Conservation (phyloP, 2,113 vertebrate species). For the Himantopus leucocephalus region DNA sequence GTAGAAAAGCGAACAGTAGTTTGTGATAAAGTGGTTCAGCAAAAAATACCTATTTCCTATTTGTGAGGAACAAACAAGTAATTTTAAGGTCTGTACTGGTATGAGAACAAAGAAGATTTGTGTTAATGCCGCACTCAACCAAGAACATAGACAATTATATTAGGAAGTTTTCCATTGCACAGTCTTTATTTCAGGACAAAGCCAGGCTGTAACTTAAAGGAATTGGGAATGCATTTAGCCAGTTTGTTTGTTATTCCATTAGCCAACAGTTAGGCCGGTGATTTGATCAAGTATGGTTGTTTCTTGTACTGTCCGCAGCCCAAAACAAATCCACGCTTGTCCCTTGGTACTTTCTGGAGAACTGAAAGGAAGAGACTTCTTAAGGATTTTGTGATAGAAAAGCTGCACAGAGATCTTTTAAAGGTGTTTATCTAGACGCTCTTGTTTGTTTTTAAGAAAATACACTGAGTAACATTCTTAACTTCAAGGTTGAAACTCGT, state of each 20-base stretch:
- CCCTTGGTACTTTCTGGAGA: slow-evolving; percentile 67
- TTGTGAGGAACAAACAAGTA: not conserved
- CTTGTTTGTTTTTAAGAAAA: slow-evolving; percentile 67
- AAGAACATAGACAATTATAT: not conserved
- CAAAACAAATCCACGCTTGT: slow-evolving; percentile 65
- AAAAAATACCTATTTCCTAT: not conserved
- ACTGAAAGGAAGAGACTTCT: slow-evolving; percentile 68
- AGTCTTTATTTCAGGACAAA: slow-evolving; percentile 43
- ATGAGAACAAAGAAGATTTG: not conserved
- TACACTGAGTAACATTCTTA: slow-evolving; percentile 63
- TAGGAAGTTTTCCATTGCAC: not conserved
- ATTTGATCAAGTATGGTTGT: slow-evolving; percentile 62
- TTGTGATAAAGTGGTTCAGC: not conserved
- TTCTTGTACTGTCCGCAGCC: slow-evolving; percentile 61
- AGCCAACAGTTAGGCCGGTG: slow-evolving; percentile 47
- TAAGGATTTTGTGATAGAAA: slow-evolving; percentile 67
- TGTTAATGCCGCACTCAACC: not conserved
- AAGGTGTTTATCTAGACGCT: slow-evolving; percentile 62
- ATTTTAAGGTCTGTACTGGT: not conserved
- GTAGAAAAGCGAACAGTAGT: not conserved
- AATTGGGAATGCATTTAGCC: slow-evolving; percentile 45
- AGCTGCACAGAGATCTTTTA: slow-evolving; percentile 67
- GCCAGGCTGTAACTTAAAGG: slow-evolving; percentile 52
- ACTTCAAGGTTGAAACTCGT: slow-evolving; percentile 48
- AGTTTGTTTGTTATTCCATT: slow-evolving; percentile 46